A percentile compares a stretch with the other conserved stretches of the same genome.
Conservation (phyloP, 2,888 invertebrate genomes). For the Iphiclides podalirius region DNA sequence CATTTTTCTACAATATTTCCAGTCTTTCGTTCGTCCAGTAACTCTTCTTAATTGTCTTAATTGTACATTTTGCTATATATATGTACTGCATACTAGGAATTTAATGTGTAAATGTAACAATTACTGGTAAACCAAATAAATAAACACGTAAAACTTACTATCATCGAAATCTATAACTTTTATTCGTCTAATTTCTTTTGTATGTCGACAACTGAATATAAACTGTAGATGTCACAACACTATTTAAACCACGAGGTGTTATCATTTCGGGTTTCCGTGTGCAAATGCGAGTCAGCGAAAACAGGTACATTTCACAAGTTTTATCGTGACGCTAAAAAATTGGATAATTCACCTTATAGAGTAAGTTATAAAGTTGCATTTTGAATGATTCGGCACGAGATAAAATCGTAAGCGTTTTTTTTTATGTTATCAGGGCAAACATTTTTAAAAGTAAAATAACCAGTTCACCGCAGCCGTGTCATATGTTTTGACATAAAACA, state of each 20-base stretch:
- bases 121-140: too few species aligned
- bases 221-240: slow-evolving; percentile 44
- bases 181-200: too few species aligned
- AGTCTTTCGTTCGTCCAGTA: too few species aligned
- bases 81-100: too few species aligned
- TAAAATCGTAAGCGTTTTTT: slow-evolving; percentile 12
- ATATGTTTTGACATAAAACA: too few species aligned
- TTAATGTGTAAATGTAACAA: too few species aligned
- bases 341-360: slow-evolving; percentile 4
- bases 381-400: neutral
- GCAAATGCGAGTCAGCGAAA: slow-evolving; percentile 37
- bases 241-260: slow-evolving; percentile 41
- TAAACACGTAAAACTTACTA: too few species aligned
- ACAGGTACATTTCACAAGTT: slow-evolving; percentile 26
- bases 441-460: slow-evolving; percentile 1
- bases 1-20: too few species aligned
- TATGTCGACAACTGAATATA: too few species aligned
- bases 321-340: slow-evolving; percentile 4
- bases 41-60: too few species aligned
- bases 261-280: slow-evolving; percentile 53
- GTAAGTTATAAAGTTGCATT: slow-evolving; percentile 1
- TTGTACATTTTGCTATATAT: too few species aligned
- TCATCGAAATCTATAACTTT: too few species aligned
- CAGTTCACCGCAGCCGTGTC: neutral
- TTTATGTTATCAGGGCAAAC: slow-evolving; percentile 1